Percentiles rank a stretch among this genome's conserved stretches.
These are phyloP conservation scores for Athalia circularis DNA, from an alignment of 2,888 invertebrate genomes.

Conservation along the genomic window DNA sequence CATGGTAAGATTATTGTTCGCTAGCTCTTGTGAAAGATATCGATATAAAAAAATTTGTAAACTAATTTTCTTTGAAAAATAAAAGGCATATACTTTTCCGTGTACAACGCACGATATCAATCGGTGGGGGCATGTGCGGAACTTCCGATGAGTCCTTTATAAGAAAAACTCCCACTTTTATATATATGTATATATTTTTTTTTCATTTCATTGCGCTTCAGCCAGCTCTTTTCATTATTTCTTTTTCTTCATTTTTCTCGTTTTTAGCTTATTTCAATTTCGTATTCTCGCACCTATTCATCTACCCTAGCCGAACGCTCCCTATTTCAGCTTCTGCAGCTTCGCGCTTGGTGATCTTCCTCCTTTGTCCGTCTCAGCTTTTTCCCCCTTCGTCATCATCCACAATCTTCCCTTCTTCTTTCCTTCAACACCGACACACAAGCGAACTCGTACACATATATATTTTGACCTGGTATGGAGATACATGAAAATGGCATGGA, in stretches of 20 bases:
- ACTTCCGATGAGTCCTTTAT: not conserved
- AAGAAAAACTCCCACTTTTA: not conserved
- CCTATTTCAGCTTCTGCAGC: not conserved
- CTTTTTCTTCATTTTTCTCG: not conserved
- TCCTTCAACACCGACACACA: constrained; percentile 20
- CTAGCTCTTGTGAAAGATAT: too few species aligned
- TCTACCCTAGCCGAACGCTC: constrained; percentile 9
- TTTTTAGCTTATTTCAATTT: constrained; percentile 47
- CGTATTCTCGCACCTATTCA: constrained; percentile 50
- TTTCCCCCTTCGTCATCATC: constrained; percentile 40
- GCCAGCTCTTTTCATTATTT: not conserved
- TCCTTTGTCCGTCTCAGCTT: not conserved
- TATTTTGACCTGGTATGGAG: constrained; percentile 13
- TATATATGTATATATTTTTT: not conserved
- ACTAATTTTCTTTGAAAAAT: too few species aligned
- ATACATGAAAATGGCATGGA: constrained; percentile 25
- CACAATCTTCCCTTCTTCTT: constrained; percentile 34
- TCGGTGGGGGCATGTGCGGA: not conserved
- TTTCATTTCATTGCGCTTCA: constrained; percentile 4
- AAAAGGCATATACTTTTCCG: too few species aligned
- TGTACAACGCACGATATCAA: too few species aligned
- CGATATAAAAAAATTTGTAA: too few species aligned
- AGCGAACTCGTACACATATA: not conserved
- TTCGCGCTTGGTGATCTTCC: not conserved
- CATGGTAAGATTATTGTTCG: too few species aligned